These are phyloP conservation scores for Drosophila tsacasi DNA, from an alignment of 1,140 invertebrate species.

Conservation along the genomic window DNA sequence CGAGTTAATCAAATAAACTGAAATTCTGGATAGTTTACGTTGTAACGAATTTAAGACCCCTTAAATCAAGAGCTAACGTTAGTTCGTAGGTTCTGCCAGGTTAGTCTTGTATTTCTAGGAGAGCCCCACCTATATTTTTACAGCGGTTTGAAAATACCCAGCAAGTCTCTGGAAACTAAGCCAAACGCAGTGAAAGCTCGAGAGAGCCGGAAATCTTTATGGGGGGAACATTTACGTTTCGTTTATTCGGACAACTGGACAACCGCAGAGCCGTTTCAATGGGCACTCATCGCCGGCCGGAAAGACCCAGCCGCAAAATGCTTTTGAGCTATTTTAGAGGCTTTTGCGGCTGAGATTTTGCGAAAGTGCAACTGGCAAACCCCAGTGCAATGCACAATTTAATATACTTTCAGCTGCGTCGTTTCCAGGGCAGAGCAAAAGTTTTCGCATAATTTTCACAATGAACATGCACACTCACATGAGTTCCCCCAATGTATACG, in stretches of 20 bases:
- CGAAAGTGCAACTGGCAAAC: conserved; percentile 40
- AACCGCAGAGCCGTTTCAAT: conserved; percentile 50
- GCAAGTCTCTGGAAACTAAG: background rate
- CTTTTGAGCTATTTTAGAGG: conserved; percentile 48
- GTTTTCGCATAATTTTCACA: conserved; percentile 67
- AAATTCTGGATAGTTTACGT: conserved; percentile 11
- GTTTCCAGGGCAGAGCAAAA: conserved; percentile 43
- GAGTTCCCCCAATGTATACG: conserved; percentile 14
- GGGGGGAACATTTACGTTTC: conserved; percentile 4
- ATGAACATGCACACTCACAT: conserved; percentile 36
- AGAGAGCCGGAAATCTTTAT: conserved; percentile 3
- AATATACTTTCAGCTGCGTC: conserved; percentile 44
- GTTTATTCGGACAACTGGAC: conserved; percentile 27
- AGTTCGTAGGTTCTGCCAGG: background rate
- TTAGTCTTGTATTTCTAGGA: background rate
- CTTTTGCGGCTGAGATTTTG: conserved; percentile 33
- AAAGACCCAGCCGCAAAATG: conserved; percentile 52
- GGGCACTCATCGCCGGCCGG: conserved; percentile 18
- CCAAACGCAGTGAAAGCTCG: background rate
- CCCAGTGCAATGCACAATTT: conserved; percentile 54
- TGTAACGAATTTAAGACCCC: background rate
- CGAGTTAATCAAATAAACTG: conserved; percentile 33
- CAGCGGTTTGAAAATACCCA: background rate
- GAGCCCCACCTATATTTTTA: background rate
- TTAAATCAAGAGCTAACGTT: background rate